Conservation (phyloP, 2,113 vertebrate genomes). For the Macquaria ambigua region DNA sequence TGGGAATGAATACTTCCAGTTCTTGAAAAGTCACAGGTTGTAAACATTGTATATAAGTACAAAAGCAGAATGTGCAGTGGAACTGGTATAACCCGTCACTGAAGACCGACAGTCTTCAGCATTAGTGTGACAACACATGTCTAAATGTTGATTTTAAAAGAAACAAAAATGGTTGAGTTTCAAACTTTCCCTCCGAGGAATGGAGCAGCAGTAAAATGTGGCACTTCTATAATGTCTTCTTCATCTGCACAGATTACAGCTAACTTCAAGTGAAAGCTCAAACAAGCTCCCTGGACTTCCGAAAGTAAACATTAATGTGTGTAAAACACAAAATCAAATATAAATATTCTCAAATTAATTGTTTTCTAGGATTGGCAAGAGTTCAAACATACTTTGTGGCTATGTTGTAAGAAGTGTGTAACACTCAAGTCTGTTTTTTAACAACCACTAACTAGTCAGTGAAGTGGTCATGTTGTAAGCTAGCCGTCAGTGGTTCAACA, state of each 20-base stretch:
- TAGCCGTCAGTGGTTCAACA: conserved; percentile 21
- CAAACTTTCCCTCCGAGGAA: conserved; percentile 8
- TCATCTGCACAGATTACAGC: conserved; percentile 18
- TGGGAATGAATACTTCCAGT: conserved; percentile 62
- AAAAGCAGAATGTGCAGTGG: conserved; percentile 54
- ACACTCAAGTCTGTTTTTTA: conserved; percentile 18
- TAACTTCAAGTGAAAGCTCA: conserved; percentile 38
- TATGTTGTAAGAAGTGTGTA: conserved; percentile 11
- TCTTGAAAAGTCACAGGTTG: conserved; percentile 36
- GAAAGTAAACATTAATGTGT: conserved; percentile 50
- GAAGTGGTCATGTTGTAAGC: neutral
- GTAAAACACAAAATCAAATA: conserved; percentile 42
- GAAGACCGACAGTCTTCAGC: conserved; percentile 2
- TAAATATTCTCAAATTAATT: conserved; percentile 47
- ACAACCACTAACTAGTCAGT: neutral
- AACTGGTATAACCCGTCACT: conserved; percentile 27
- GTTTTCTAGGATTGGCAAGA: conserved; percentile 44
- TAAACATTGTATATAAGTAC: conserved; percentile 58
- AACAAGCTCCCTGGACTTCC: conserved; percentile 27
- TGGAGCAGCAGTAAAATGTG: conserved; percentile 39
- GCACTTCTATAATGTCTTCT: conserved; percentile 8
- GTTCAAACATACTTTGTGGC: conserved; percentile 35
- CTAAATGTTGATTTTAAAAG: neutral
- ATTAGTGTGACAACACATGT: conserved; percentile 20
- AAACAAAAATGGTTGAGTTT: conserved; percentile 15